Percentiles rank a stretch among this genome's conserved stretches.
phyloP scores from a whole-genome alignment of 2,888 invertebrate genomes.

The Sisyra nigra region DNA sequence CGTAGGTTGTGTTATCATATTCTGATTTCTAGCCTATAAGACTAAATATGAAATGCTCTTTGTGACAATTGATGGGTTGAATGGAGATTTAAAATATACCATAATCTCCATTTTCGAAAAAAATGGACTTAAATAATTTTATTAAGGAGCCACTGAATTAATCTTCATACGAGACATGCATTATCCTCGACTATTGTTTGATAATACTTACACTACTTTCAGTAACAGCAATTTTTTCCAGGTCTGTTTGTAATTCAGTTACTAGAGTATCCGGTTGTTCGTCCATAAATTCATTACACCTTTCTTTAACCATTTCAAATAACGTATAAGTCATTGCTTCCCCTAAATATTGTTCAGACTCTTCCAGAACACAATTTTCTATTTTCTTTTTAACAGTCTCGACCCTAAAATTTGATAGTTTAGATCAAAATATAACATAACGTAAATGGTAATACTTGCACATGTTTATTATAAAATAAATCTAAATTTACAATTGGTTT shows the following conservation, averaged over 20 bases:
- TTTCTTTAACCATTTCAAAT: constrained; percentile 82
- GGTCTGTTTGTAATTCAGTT: constrained; percentile 27
- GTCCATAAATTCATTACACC: constrained; percentile 48
- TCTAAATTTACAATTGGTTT: constrained; percentile 72
- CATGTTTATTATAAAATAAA: constrained; percentile 81
- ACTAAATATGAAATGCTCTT: too few species aligned
- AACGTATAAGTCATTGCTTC: constrained; percentile 90
- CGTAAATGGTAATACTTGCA: constrained; percentile 45
- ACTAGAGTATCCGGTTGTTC: constrained; percentile 46
- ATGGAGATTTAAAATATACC: too few species aligned
- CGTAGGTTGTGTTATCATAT: too few species aligned
- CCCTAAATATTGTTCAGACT: constrained; percentile 71
- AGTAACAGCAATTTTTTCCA: constrained; percentile 28
- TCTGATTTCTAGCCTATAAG: too few species aligned
- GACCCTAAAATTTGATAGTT: constrained; percentile 30
- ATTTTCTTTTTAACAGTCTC: constrained; percentile 55
- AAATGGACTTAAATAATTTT: too few species aligned
- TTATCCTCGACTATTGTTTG: too few species aligned
- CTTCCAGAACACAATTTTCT: constrained; percentile 38
- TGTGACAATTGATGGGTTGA: too few species aligned
- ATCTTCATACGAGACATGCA: too few species aligned
- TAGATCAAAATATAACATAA: neutral
- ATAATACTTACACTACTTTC: neutral
- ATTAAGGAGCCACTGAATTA: too few species aligned
- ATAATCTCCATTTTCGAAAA: too few species aligned